phyloP scores from a whole-genome alignment of 2,113 vertebrate genomes.

The Argyrosomus japonicus region DNA sequence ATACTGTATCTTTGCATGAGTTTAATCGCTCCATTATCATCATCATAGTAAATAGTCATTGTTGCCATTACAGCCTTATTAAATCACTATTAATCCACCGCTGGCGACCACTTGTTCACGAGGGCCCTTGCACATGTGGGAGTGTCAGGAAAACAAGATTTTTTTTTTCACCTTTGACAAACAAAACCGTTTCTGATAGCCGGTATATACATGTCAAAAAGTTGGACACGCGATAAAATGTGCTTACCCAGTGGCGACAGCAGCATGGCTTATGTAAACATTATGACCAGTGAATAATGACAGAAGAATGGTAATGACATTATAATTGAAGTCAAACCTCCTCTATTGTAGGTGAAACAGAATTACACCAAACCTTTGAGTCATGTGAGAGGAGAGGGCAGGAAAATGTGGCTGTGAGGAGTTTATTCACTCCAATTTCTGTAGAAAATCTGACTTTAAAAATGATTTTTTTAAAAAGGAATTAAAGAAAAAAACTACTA shows the following conservation, averaged over 20 bases:
- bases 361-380: background rate
- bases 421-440: conserved; percentile 14
- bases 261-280: conserved; percentile 86
- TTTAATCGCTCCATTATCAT: background rate
- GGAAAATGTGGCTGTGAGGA: background rate
- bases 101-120: background rate
- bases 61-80: background rate
- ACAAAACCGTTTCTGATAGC: conserved; percentile 85
- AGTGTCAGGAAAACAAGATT: conserved; percentile 63
- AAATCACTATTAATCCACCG: background rate
- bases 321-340: conserved; percentile 78
- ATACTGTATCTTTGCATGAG: background rate
- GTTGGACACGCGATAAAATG: conserved; percentile 86
- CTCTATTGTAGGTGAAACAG: conserved; percentile 66
- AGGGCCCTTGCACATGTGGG: conserved; percentile 19
- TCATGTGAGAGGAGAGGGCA: background rate
- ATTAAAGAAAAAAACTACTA: conserved; percentile 2
- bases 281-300: conserved; percentile 81
- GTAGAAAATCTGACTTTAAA: background rate
- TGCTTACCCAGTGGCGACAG: conserved; percentile 88
- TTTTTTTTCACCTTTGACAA: conserved; percentile 86
- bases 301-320: conserved; percentile 85
- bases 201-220: conserved; percentile 87
- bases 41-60: background rate
- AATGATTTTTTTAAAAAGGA: too few relatives aligned